These are phyloP conservation scores for Metellina segmentata DNA, from an alignment of 2,888 invertebrate genomes.

Conservation along the genomic window DNA sequence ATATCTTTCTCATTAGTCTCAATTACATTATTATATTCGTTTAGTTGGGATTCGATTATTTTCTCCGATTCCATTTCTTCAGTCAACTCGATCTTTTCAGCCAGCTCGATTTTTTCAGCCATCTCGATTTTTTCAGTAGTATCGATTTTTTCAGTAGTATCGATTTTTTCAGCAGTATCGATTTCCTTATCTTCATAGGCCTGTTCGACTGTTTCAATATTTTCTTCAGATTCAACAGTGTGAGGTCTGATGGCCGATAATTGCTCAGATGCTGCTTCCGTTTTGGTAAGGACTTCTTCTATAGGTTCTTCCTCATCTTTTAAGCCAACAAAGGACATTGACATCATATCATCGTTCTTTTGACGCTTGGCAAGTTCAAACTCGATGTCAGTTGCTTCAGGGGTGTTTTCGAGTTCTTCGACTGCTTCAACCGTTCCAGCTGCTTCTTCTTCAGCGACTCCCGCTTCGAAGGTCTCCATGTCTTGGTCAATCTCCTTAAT, in stretches of 20 bases:
- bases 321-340: constrained; percentile 59
- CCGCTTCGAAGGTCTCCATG: constrained; percentile 49
- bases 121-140: background rate
- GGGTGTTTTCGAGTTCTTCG: constrained; percentile 3
- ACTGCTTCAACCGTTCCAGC: constrained; percentile 4
- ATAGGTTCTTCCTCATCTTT: background rate
- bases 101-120: background rate
- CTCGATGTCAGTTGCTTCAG: constrained; percentile 44
- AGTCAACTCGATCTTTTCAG: background rate
- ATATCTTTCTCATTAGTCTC: constrained; percentile 10
- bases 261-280: constrained; percentile 19
- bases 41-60: background rate
- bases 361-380: constrained; percentile 19
- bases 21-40: constrained; percentile 23
- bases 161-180: background rate
- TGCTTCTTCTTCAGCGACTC: constrained; percentile 3
- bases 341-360: constrained; percentile 55
- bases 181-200: background rate
- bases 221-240: background rate
- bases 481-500: constrained; percentile 74
- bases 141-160: background rate
- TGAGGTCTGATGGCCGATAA: background rate
- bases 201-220: background rate
- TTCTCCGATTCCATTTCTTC: background rate
- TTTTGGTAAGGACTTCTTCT: constrained; percentile 48